Evolutionary conservation across 2,113 vertebrate genomes (phyloP).

Genomic region (Microcebus griseorufus): DNA sequence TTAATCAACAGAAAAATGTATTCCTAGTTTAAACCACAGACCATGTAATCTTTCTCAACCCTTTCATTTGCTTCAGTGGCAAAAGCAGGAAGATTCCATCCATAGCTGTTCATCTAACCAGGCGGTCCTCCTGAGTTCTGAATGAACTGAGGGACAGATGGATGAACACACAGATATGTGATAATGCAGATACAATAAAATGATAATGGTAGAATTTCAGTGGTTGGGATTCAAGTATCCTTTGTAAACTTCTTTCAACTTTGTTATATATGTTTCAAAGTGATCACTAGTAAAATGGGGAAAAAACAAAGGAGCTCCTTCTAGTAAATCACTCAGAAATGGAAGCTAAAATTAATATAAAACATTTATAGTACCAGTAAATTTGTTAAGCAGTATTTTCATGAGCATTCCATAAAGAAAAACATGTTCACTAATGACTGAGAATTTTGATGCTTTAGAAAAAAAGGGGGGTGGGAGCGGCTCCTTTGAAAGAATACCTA

Average conservation of each 20-base stretch:
- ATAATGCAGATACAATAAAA: neutral
- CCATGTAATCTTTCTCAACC: neutral
- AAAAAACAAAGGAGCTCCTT: neutral
- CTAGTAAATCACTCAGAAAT: neutral
- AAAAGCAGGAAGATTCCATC: neutral
- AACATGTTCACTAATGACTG: neutral
- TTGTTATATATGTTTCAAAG: neutral
- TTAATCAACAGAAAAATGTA: neutral
- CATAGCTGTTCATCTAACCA: neutral
- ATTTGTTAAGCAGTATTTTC: neutral
- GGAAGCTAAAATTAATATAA: neutral
- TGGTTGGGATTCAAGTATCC: neutral
- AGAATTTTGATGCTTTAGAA: neutral
- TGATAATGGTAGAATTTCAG: neutral
- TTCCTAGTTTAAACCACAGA: neutral
- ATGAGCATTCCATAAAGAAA: neutral
- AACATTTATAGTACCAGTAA: neutral
- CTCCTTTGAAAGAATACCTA: neutral
- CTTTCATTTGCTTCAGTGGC: neutral
- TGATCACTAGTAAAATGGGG: neutral
- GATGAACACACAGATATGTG: rapidly evolving
- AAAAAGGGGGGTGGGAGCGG: neutral
- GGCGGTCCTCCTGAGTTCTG: neutral
- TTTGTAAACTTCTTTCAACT: neutral
- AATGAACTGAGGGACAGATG: neutral